These are phyloP conservation scores for Recurvirostra avosetta DNA, from an alignment of 2,113 vertebrate genomes.

Conservation along the genomic window DNA sequence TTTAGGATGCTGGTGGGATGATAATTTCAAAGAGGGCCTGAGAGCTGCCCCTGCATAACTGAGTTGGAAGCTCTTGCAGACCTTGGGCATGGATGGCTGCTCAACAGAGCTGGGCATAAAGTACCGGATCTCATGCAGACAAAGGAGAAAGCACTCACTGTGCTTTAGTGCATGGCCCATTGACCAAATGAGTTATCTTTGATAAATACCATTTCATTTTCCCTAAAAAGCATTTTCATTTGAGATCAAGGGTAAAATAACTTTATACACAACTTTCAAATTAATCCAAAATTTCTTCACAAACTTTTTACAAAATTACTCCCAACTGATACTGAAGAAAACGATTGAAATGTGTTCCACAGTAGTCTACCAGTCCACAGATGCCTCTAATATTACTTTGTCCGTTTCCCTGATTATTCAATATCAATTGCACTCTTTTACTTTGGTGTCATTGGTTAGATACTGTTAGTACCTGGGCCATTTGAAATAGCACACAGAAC, in stretches of 20 bases:
- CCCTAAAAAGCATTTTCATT: neutral
- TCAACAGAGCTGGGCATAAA: neutral
- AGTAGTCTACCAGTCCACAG: neutral
- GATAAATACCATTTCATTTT: neutral
- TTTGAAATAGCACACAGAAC: neutral
- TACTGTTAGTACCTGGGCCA: neutral
- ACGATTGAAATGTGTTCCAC: neutral
- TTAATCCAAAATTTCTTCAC: neutral
- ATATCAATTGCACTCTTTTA: neutral
- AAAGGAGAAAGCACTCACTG: neutral
- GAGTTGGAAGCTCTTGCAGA: neutral
- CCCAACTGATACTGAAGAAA: neutral
- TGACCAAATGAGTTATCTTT: neutral
- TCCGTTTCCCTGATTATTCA: neutral
- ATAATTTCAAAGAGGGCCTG: neutral
- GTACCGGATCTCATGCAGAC: fast-evolving
- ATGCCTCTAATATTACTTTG: neutral
- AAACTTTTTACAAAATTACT: neutral
- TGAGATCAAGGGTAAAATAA: neutral
- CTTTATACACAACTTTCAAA: neutral
- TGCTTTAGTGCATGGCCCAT: neutral
- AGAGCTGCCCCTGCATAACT: neutral
- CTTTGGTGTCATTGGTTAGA: neutral
- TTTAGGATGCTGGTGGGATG: neutral
- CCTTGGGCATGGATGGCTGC: neutral